Conservation (phyloP, 2,797 vertebrate species). For the Hapalemur alaotrensis region DNA sequence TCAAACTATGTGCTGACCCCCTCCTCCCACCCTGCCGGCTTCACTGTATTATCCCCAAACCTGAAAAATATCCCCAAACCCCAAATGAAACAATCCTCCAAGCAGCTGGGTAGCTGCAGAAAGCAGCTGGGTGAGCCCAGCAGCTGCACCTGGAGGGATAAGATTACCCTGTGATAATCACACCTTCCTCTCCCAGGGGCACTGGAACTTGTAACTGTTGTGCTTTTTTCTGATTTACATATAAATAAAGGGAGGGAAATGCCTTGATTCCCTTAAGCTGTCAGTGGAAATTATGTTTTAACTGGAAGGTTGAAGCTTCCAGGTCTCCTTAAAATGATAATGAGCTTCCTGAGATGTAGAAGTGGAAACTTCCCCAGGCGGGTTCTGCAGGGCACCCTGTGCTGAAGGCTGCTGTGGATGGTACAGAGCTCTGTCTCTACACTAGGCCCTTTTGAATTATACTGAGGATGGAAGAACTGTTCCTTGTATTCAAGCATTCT, state of each 20-base stretch:
- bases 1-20: not conserved
- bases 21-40: not conserved
- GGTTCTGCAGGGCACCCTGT: not conserved
- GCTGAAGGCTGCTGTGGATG: not conserved
- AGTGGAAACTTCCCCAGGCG: not conserved
- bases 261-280: slow-evolving; percentile 67
- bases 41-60: not conserved
- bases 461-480: not conserved
- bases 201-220: slow-evolving; percentile 41
- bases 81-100: not conserved
- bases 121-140: not conserved
- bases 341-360: slow-evolving; percentile 63
- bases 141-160: not conserved
- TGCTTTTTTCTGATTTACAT: slow-evolving; percentile 58
- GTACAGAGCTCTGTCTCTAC: not conserved
- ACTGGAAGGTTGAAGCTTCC: slow-evolving; percentile 58
- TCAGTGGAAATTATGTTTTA: slow-evolving; percentile 72
- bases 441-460: not conserved
- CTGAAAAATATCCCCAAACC: not conserved
- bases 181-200: not conserved
- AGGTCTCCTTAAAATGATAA: slow-evolving; percentile 77
- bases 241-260: slow-evolving; percentile 57
- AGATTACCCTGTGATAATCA: slow-evolving; percentile 40
- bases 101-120: not conserved
- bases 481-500: not conserved